Conservation (phyloP, 2,888 invertebrate species). For the Phalangium opilio region DNA sequence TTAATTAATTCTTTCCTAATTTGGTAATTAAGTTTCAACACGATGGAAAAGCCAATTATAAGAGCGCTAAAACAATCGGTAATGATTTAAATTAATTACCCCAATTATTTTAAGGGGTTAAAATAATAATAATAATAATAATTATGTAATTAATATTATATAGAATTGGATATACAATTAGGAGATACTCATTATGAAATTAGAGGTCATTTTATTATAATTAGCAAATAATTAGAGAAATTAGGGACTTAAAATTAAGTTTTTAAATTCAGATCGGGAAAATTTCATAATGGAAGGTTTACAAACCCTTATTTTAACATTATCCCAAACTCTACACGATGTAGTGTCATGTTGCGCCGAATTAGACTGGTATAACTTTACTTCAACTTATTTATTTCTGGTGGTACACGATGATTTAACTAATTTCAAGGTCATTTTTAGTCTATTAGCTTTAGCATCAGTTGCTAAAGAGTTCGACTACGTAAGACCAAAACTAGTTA, state of each 20-base stretch:
- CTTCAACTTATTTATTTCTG: not conserved
- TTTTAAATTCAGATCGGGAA: conserved; percentile 47
- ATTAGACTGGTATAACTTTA: conserved; percentile 45
- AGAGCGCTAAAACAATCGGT: conserved; percentile 42
- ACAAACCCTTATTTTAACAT: conserved; percentile 44
- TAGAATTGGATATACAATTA: conserved; percentile 28
- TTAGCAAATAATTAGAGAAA: no score
- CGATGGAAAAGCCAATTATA: conserved; percentile 50
- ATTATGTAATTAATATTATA: not conserved
- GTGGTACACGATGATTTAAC: no score
- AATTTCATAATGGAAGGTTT: conserved; percentile 55
- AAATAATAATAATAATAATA: no score
- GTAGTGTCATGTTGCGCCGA: conserved; percentile 46
- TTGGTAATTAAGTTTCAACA: conserved; percentile 42
- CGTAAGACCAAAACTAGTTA: conserved; percentile 45
- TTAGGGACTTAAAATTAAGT: no score
- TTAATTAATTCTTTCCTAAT: conserved; percentile 11
- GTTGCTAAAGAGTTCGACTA: conserved; percentile 49
- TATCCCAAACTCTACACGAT: conserved; percentile 40
- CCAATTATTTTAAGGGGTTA: conserved; percentile 6
- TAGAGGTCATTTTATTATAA: conserved; percentile 28
- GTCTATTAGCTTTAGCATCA: conserved; percentile 48
- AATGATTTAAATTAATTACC: conserved; percentile 8
- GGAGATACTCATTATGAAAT: conserved; percentile 67
- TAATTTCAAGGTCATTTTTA: conserved; percentile 26